These are phyloP conservation scores for Molanna angustata DNA, from an alignment of 2,888 invertebrate genomes.

Conservation along the genomic window DNA sequence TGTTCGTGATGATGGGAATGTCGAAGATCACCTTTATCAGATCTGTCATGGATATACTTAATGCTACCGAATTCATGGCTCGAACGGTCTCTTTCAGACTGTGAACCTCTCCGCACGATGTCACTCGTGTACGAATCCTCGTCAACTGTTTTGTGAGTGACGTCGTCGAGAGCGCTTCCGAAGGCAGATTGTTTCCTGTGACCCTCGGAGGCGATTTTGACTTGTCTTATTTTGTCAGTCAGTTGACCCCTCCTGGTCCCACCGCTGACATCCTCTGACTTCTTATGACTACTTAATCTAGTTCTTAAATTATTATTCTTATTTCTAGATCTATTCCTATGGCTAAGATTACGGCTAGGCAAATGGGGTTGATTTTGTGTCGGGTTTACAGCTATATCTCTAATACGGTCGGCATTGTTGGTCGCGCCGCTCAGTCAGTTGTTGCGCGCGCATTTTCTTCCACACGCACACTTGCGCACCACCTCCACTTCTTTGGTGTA, in stretches of 20 bases:
- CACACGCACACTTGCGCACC: conserved; percentile 94
- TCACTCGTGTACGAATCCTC: no score
- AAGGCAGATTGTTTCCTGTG: no score
- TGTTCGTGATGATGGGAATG: background rate
- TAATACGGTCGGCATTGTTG: conserved; percentile 19
- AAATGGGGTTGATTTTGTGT: background rate
- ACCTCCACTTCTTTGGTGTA: conserved; percentile 96
- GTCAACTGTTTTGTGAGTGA: no score
- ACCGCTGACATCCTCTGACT: background rate
- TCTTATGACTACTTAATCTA: conserved; percentile 1
- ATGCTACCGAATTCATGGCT: background rate
- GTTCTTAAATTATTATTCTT: conserved; percentile 6
- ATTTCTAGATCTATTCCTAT: conserved; percentile 15
- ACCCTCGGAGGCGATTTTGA: no score
- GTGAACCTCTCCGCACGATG: no score
- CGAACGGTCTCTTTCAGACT: no score
- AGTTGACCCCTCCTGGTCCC: background rate
- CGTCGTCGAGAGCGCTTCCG: no score
- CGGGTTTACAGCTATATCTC: background rate
- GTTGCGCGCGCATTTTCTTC: conserved; percentile 82
- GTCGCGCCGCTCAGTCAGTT: conserved; percentile 36
- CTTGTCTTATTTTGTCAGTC: background rate
- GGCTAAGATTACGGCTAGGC: conserved; percentile 17
- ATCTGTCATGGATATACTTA: background rate
- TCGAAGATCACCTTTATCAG: background rate